A percentile compares a stretch with the other conserved stretches of the same genome.
Conservation (phyloP, 2,888 invertebrate species). For the Mechanitis messenoides region DNA sequence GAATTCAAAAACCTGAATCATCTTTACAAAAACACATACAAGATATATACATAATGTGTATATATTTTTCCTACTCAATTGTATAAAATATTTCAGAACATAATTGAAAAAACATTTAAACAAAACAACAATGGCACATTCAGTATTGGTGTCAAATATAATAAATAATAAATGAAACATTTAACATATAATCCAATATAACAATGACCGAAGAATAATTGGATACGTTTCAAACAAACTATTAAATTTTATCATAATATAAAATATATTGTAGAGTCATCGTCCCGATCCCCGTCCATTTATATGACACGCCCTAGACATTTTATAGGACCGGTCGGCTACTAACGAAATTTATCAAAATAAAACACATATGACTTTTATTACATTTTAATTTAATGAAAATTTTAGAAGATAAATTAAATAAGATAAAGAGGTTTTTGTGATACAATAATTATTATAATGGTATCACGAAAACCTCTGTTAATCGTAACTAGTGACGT, state of each 20-base stretch:
- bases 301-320: conserved; percentile 17
- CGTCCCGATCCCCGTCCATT: conserved; percentile 6
- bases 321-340: conserved; percentile 20
- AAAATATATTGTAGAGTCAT: conserved; percentile 2
- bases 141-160: too few relatives aligned
- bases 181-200: too few relatives aligned
- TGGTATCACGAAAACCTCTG: background rate
- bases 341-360: conserved; percentile 24
- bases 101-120: too few relatives aligned
- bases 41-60: too few relatives aligned
- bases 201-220: too few relatives aligned
- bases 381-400: conserved; percentile 10
- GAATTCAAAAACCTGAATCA: too few relatives aligned
- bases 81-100: too few relatives aligned
- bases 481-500: too few relatives aligned
- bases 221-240: background rate
- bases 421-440: background rate
- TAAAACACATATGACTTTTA: conserved; percentile 18
- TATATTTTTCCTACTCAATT: too few relatives aligned
- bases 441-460: background rate
- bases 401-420: background rate
- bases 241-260: conserved; percentile 1
- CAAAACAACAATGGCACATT: too few relatives aligned
- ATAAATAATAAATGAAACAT: too few relatives aligned
- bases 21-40: too few relatives aligned